Base-by-base conservation (phyloP, 2,113 vertebrate genomes). In the Eurystomus gularis region DNA sequence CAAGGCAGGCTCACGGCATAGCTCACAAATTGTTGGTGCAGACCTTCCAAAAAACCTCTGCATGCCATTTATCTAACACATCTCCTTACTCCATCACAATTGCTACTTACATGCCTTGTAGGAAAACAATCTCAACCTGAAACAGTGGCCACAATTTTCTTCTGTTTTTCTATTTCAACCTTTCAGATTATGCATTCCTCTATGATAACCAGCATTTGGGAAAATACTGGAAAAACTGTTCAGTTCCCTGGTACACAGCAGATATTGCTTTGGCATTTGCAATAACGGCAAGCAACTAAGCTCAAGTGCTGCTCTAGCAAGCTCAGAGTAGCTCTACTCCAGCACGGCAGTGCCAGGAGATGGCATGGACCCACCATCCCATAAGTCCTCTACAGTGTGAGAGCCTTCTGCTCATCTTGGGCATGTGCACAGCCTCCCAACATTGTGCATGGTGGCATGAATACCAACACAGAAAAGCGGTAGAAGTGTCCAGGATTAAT, bases 321-420 rank as follows among this genome's bases (percentile, higher is more conserved):
- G 17, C 52, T 25, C 5, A 7, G 66, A 42, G 72, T 1, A 2
- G 26, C n/a, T 52, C 26, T 25, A 7, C 3, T 1, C 33, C 0
- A 2, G 40, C 1, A 2, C 7, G 39, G 61, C 46, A 26, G 24
- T 4, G 4, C n/a, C 8, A 24, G 40, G 64, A 49, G n/a, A 5
- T 11, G 10, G 21, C 7, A 1, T 1, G 2, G 37, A 31, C n/a
- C n/a, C 71, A 39, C 40, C 77, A 46, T 28, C 42, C 33, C 4
- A 0, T 1, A 17, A n/a, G 40, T 6, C 60, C 31, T 64, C 69
- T 24, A 29, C 54, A 6, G 13, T 3, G 0, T 3, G 33, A 72
- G n/a, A 28, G 46, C 20, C 42, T 13, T 58, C 78, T 35, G 55
- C 55, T 64, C 55, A 4, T 23, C 42, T 23, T 25, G 55, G 21